Percentiles rank a stretch among this genome's conserved stretches.
phyloP scores from a whole-genome alignment of 2,888 invertebrate genomes.

The Adelphocoris suturalis region DNA sequence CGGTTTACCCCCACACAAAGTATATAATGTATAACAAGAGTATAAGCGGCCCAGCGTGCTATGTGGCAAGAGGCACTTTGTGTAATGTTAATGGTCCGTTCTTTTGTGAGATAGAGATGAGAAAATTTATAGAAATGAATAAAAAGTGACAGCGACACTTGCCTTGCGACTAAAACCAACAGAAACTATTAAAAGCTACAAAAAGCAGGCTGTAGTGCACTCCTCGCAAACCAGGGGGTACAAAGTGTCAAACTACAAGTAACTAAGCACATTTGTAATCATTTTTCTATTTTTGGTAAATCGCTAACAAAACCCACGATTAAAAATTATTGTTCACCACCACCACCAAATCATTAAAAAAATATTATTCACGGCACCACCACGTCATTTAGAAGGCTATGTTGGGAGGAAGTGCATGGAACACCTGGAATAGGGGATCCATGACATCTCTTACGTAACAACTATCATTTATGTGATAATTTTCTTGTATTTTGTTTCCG shows the following conservation, averaged over 20 bases:
- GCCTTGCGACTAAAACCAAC: conserved; percentile 74
- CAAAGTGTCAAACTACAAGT: conserved; percentile 74
- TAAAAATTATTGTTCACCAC: conserved; percentile 53
- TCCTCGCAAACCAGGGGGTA: conserved; percentile 74
- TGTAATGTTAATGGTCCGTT: conserved; percentile 75
- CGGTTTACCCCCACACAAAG: no score
- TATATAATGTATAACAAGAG: conserved; percentile 74
- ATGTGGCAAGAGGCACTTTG: conserved; percentile 75
- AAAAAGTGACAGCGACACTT: conserved; percentile 71
- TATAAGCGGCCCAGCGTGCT: conserved; percentile 75
- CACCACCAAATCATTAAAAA: conserved; percentile 61
- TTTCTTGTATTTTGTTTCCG: not conserved
- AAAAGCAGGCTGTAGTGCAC: conserved; percentile 74
- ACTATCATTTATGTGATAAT: no score
- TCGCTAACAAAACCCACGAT: conserved; percentile 13
- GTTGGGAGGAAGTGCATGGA: no score
- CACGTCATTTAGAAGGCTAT: no score
- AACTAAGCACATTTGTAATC: conserved; percentile 66
- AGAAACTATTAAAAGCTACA: conserved; percentile 73
- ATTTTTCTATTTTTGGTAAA: conserved; percentile 5
- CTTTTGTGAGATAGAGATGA: conserved; percentile 74
- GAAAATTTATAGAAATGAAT: conserved; percentile 43
- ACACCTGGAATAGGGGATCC: no score
- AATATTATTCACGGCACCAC: conserved; percentile 48
- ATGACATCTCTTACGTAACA: no score